Base-by-base conservation (phyloP, 2,797 vertebrate genomes). In the Margarornis squamiger region DNA sequence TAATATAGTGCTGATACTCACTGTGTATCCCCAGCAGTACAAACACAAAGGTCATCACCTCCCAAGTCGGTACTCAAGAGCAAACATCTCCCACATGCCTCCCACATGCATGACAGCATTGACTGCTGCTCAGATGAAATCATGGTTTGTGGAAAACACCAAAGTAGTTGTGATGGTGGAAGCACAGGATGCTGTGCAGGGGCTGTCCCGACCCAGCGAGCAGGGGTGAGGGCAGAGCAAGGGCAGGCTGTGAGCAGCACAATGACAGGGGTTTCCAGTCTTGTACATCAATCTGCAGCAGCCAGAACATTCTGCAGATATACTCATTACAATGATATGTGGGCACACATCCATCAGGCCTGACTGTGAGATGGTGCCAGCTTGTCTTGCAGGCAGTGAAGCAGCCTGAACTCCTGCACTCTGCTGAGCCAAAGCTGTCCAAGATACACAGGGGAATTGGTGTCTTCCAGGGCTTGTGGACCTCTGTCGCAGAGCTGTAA, bases 31-130 rank as follows among this genome's bases (percentile, higher is more conserved):
- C 59, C 65, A 70, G 17, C 54, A 86, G 76, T 65, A 63, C 89
- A 93, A 96, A 94, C 82, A 85, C 2, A 12, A 66, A 86, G 52
- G 83, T 91, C 30, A 7, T 20, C 63, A 57, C 43, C 55, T 92
- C 43, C 80, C 2, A 49, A 57, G 14, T 51, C 24, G 34, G 54
- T 20, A 52, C 21, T 34, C 62, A 62, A 62, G 34, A 90, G 57
- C 59, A 88, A 66, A 74, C 1, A 0, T 26, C 39, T 39, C 14
- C 58, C 32, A 30, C 22, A 18, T 6, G 18, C 26, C 41, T 82
- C 55, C 17, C 38, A 46, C 36, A 29, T 3, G 30, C 83, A 49
- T 10, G 49, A 19, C 74, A 49, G 48, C 23, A 58, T 63, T 66
- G 84, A 32, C 32, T 32, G 34, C 2, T 7, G 58, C 66, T 54